phyloP scores from a whole-genome alignment of 2,113 vertebrate species.

The Notechis scutatus region DNA sequence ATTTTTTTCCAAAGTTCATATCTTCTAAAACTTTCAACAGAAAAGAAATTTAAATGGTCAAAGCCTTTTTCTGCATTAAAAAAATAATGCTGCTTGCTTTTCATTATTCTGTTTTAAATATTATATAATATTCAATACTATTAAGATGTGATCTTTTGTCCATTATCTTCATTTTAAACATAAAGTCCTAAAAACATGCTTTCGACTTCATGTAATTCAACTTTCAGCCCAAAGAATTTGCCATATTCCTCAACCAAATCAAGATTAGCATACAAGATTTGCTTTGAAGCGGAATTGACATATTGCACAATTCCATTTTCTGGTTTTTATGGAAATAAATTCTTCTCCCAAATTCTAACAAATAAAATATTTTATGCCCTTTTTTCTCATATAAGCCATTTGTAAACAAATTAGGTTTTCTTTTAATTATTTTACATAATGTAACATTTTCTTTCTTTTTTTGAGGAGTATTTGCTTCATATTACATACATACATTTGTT shows the following conservation, averaged over 20 bases:
- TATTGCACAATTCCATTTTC: background rate
- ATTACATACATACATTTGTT: too few species aligned
- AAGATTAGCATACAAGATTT: background rate
- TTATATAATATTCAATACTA: background rate
- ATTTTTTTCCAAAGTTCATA: background rate
- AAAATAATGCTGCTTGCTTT: background rate
- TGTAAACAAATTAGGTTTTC: too few species aligned
- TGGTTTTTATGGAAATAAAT: background rate
- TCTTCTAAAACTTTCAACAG: background rate
- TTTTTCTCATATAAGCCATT: background rate
- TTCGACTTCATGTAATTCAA: background rate
- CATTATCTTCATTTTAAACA: background rate
- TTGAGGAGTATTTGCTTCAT: too few species aligned
- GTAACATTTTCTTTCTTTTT: too few species aligned
- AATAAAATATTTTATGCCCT: background rate
- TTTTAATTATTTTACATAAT: too few species aligned
- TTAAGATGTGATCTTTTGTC: background rate
- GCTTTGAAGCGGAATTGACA: background rate
- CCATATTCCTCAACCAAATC: background rate
- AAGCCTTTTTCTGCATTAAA: background rate
- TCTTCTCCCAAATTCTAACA: background rate
- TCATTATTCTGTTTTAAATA: background rate
- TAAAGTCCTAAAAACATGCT: background rate
- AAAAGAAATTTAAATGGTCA: background rate
- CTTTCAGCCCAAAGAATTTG: background rate